Conservation (phyloP, 2,113 vertebrate genomes). For the Craseonycteris thonglongyai region DNA sequence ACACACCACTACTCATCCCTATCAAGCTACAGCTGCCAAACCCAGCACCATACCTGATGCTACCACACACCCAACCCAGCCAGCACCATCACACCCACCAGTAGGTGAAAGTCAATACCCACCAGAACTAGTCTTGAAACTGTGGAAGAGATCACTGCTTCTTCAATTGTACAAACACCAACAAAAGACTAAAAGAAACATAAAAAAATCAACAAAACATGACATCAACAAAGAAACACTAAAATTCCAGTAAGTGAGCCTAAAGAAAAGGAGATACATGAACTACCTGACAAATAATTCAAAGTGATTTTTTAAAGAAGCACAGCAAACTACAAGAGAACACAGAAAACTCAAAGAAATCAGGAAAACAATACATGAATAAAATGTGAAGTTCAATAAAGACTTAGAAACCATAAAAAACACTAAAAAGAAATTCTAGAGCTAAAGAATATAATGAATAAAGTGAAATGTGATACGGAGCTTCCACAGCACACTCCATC, state of each 20-base stretch:
- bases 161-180: neutral
- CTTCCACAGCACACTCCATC: neutral
- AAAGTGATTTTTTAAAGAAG: neutral
- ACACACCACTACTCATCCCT: neutral
- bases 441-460: neutral
- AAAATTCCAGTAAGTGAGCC: neutral
- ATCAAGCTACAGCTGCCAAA: neutral
- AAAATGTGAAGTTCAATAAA: neutral
- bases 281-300: neutral
- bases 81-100: neutral
- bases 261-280: neutral
- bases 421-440: neutral
- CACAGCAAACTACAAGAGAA: neutral
- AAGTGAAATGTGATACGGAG: neutral
- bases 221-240: neutral
- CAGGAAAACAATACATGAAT: neutral
- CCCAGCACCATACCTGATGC: neutral
- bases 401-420: neutral
- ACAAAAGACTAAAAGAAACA: neutral
- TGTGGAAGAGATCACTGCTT: neutral
- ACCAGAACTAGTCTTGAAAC: neutral
- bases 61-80: neutral
- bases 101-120: neutral
- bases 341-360: neutral
- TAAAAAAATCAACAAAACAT: neutral